Percentiles rank a stretch among this genome's conserved stretches.
These are phyloP conservation scores for Hybognathus amarus DNA, from an alignment of 2,797 vertebrate species.

Conservation along the genomic window DNA sequence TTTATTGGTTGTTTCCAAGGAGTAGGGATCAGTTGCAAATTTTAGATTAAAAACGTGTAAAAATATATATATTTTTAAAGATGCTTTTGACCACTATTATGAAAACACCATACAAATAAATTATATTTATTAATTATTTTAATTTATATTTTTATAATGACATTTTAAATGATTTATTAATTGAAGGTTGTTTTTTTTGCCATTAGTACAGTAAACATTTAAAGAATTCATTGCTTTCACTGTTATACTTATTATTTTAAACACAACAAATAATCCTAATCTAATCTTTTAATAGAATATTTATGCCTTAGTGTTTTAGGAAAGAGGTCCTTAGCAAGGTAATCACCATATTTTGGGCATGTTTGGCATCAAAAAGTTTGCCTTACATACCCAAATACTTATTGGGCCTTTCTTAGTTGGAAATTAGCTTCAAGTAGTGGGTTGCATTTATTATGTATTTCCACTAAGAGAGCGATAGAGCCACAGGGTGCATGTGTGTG, in stretches of 20 bases:
- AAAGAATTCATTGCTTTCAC: background rate
- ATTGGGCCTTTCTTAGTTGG: background rate
- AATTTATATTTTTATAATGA: background rate
- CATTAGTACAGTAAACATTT: background rate
- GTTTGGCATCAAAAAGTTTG: background rate
- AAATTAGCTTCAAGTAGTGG: background rate
- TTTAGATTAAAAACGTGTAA: background rate
- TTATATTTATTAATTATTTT: no score
- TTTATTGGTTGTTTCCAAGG: background rate
- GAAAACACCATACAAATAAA: background rate
- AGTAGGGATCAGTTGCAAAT: background rate
- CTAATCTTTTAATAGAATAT: background rate
- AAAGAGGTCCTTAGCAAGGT: background rate
- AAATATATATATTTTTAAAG: background rate
- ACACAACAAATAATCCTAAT: background rate
- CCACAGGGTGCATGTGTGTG: constrained; percentile 31
- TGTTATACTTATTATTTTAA: background rate
- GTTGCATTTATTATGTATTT: constrained; percentile 13
- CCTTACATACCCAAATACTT: background rate
- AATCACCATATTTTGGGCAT: background rate
- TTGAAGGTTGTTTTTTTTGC: background rate
- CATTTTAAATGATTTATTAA: background rate
- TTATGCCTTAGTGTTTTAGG: background rate
- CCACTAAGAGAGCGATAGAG: constrained; percentile 75
- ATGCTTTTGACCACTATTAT: background rate